These are phyloP conservation scores for Nephila pilipes DNA, from an alignment of 1,140 invertebrate genomes.

Conservation along the genomic window DNA sequence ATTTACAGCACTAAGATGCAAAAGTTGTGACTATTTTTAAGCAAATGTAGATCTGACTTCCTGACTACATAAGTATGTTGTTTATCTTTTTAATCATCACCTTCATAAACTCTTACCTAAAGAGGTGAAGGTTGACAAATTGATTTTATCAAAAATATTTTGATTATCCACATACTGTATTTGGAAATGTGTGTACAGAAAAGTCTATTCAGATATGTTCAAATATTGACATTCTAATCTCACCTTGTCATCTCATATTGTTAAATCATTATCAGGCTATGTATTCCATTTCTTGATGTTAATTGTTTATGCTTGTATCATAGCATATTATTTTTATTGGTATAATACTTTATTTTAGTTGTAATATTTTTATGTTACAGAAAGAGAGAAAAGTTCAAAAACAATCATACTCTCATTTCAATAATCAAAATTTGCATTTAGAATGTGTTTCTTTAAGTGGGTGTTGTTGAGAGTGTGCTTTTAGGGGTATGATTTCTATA, in stretches of 20 bases:
- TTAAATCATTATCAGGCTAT: constrained; percentile 54
- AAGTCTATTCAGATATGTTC: constrained; percentile 26
- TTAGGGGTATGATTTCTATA: too few relatives aligned
- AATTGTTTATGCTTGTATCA: background rate
- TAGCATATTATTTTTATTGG: constrained; percentile 13
- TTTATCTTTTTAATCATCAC: constrained; percentile 49
- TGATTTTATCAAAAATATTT: constrained; percentile 65
- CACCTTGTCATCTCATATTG: constrained; percentile 58
- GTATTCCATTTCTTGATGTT: constrained; percentile 22
- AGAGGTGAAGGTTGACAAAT: constrained; percentile 35
- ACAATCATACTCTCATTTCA: constrained; percentile 7
- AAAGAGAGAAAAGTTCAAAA: background rate
- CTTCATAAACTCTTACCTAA: constrained; percentile 20
- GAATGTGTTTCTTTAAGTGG: background rate
- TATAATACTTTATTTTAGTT: background rate
- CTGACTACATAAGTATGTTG: constrained; percentile 28
- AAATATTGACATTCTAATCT: constrained; percentile 52
- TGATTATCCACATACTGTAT: constrained; percentile 50
- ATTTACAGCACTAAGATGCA: constrained; percentile 47
- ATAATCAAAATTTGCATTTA: constrained; percentile 64
- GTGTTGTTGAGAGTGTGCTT: background rate
- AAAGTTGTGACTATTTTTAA: constrained; percentile 60
- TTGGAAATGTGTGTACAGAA: constrained; percentile 65
- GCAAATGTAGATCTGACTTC: constrained; percentile 67
- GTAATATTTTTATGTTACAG: background rate